Evolutionary conservation across 2,888 invertebrate species (phyloP).

Genomic region (Brenthis hecate): DNA sequence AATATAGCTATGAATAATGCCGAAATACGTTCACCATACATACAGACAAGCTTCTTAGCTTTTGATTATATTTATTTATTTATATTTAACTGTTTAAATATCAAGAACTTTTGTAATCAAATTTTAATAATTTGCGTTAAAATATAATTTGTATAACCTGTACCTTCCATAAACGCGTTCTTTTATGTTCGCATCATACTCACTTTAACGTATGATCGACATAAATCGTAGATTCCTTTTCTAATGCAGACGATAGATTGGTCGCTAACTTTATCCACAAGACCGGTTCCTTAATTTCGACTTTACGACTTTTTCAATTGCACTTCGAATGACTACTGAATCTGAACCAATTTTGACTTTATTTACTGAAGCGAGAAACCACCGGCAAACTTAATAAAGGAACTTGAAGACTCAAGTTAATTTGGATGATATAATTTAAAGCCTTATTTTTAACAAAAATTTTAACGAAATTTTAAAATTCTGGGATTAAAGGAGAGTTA

Average conservation of each 20-base stretch:
- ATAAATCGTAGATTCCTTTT: background rate
- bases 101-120: too few species aligned
- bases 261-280: slow-evolving; percentile 10
- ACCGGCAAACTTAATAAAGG: slow-evolving; percentile 20
- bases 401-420: slow-evolving; percentile 14
- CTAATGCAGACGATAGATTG: slow-evolving; percentile 7
- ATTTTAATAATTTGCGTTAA: too few species aligned
- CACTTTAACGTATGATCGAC: background rate
- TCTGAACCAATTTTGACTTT: slow-evolving; percentile 28
- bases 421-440: slow-evolving; percentile 7
- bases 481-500: background rate
- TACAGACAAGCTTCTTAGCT: too few species aligned
- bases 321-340: slow-evolving; percentile 26
- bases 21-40: too few species aligned
- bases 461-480: background rate
- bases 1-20: too few species aligned
- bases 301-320: slow-evolving; percentile 29
- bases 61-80: too few species aligned
- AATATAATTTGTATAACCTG: too few species aligned
- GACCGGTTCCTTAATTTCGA: slow-evolving; percentile 23
- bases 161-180: too few species aligned
- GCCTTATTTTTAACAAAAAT: background rate
- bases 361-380: slow-evolving; percentile 26
- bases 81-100: too few species aligned
- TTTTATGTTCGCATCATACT: background rate